Percentiles rank a stretch among this genome's conserved stretches.
These are phyloP conservation scores for Loxodonta africana DNA, from an alignment of 2,113 vertebrate species.

Conservation along the genomic window DNA sequence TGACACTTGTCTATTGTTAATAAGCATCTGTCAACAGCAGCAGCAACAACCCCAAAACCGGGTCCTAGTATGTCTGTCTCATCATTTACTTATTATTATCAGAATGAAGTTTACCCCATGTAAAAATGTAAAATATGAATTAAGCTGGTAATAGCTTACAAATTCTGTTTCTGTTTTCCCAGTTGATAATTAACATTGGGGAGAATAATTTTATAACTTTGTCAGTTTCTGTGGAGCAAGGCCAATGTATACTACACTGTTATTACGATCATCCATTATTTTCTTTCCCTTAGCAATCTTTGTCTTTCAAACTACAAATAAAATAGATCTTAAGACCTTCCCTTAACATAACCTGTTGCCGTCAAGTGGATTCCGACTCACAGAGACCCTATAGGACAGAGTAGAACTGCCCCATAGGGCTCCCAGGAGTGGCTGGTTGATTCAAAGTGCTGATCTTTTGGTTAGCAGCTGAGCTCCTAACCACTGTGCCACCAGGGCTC, in stretches of 20 bases:
- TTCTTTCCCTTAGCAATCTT: neutral
- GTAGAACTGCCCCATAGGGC: too few relatives aligned
- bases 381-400: too few relatives aligned
- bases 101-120: neutral
- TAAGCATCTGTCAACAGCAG: neutral
- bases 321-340: neutral
- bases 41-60: neutral
- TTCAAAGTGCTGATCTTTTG: too few relatives aligned
- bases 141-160: neutral
- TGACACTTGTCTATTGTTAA: neutral
- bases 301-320: neutral
- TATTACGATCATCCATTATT: neutral
- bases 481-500: too few relatives aligned
- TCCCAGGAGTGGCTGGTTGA: too few relatives aligned
- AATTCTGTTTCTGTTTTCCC: neutral
- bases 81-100: neutral
- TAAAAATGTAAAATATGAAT: neutral
- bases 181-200: neutral
- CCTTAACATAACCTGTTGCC: neutral
- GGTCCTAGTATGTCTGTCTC: neutral
- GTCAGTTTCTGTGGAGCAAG: neutral
- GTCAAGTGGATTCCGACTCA: too few relatives aligned
- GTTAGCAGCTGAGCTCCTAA: too few relatives aligned
- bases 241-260: neutral
- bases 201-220: neutral